Conservation (phyloP, 2,888 invertebrate species). For the Netelia melanura region DNA sequence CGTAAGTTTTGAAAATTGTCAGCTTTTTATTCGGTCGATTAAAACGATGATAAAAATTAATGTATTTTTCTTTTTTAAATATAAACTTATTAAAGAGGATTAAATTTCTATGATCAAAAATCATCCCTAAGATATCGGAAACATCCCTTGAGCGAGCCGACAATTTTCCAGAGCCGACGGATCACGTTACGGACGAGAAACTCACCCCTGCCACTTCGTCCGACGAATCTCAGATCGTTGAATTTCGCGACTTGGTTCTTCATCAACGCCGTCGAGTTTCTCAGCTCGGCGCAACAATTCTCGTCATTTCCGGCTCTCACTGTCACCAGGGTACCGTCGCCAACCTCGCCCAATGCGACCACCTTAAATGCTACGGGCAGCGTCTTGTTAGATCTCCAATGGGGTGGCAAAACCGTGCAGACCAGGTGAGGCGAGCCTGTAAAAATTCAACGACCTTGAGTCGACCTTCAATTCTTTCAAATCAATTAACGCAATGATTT, state of each 20-base stretch:
- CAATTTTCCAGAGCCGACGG: neutral
- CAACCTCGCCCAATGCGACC: conserved; percentile 96
- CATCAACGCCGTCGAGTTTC: conserved; percentile 98
- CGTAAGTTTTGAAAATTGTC: too few relatives aligned
- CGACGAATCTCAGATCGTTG: conserved; percentile 99
- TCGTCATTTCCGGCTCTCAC: conserved; percentile 99
- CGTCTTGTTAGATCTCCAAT: conserved; percentile 99
- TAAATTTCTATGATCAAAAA: too few relatives aligned
- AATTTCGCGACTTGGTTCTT: conserved; percentile 99
- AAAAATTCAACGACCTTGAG: conserved; percentile 30
- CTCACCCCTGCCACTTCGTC: conserved; percentile 99
- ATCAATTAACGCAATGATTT: too few relatives aligned
- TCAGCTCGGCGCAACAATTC: conserved; percentile 97
- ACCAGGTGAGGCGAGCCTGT: conserved; percentile 94
- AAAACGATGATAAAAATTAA: neutral
- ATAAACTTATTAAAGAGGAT: neutral
- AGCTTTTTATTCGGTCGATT: too few relatives aligned
- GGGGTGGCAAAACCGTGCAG: conserved; percentile 97
- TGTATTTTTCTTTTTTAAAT: neutral
- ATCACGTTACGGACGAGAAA: neutral
- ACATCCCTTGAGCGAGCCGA: too few relatives aligned
- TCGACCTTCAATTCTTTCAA: too few relatives aligned
- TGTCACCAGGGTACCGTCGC: conserved; percentile 98
- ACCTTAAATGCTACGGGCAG: conserved; percentile 98
- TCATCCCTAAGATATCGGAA: too few relatives aligned